Evolutionary conservation across 2,888 invertebrate genomes (phyloP).

Genomic region (Cryptocheilus praepositus): DNA sequence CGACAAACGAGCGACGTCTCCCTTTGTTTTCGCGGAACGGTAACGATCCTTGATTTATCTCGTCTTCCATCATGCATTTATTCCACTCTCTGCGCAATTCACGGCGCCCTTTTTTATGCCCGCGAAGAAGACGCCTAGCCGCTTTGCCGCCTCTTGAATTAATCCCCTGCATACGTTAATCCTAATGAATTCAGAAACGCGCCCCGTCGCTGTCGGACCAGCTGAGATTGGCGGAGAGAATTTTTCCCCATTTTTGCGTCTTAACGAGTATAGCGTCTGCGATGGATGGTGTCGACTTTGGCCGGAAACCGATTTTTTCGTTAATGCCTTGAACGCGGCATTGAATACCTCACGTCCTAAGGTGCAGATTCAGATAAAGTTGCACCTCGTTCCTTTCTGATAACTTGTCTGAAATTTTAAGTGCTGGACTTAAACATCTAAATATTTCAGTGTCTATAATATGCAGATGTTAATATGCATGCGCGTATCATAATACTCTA

Average conservation of each 20-base stretch:
- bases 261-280: no score
- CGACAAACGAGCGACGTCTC: conserved; percentile 11
- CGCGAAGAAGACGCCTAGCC: conserved; percentile 61
- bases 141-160: conserved; percentile 72
- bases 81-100: conserved; percentile 43
- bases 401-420: no score
- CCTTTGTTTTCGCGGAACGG: conserved; percentile 42
- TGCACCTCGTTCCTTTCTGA: no score
- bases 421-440: no score
- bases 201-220: conserved; percentile 38
- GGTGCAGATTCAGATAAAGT: no score
- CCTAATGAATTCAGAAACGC: conserved; percentile 70
- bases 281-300: no score
- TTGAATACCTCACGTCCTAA: no score
- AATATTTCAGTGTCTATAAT: no score
- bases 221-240: conserved; percentile 24
- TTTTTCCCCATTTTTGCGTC: not conserved
- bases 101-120: conserved; percentile 42
- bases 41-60: conserved; percentile 35
- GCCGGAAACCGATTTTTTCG: no score
- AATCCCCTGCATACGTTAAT: conserved; percentile 68
- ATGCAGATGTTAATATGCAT: no score
- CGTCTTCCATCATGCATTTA: conserved; percentile 45
- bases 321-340: no score
- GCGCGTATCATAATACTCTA: no score